phyloP scores from a whole-genome alignment of 2,888 invertebrate genomes.

The Aspidiotus destructor region DNA sequence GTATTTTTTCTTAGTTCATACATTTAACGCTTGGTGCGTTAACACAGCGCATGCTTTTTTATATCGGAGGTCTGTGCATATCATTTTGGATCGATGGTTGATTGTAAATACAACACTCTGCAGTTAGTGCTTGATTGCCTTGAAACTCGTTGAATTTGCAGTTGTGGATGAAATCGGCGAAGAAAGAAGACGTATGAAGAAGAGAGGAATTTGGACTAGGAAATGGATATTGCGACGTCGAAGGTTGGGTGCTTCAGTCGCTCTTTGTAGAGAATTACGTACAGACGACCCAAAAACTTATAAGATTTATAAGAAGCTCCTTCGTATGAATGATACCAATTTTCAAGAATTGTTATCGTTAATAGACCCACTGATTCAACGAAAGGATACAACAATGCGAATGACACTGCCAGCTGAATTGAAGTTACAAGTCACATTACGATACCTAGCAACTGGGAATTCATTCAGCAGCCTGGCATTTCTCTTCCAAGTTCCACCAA shows the following conservation, averaged over 20 bases:
- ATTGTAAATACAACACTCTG: too few species aligned
- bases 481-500: too few species aligned
- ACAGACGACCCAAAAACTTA: not conserved
- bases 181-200: not conserved
- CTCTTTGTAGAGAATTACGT: not conserved
- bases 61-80: too few species aligned
- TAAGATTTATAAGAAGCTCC: not conserved
- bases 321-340: slow-evolving; percentile 7
- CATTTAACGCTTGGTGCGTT: too few species aligned
- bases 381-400: not conserved
- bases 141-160: not conserved
- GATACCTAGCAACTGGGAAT: slow-evolving; percentile 10
- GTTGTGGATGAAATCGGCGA: not conserved
- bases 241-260: not conserved
- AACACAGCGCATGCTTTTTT: too few species aligned
- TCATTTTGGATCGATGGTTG: too few species aligned
- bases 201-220: slow-evolving; percentile 2
- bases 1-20: too few species aligned
- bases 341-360: slow-evolving; percentile 2
- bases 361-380: not conserved
- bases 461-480: too few species aligned
- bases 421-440: slow-evolving; percentile 8
- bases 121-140: too few species aligned
- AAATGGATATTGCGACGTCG: not conserved
- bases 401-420: not conserved